Conservation (phyloP, 2,797 vertebrate species). For the Varecia variegata region DNA sequence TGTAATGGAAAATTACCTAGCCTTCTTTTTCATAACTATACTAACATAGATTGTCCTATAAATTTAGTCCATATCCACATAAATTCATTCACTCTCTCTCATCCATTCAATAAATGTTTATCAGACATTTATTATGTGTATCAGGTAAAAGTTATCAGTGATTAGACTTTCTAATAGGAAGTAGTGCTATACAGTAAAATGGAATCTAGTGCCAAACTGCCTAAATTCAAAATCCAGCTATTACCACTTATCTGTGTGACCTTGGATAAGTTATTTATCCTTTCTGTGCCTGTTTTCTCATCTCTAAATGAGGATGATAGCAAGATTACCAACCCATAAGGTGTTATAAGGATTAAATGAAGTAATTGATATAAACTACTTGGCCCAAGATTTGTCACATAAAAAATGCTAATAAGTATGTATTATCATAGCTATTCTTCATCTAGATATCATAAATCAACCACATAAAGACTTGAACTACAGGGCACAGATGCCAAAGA, state of each 20-base stretch:
- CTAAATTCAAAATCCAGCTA: not conserved
- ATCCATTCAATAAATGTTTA: not conserved
- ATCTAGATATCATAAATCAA: not conserved
- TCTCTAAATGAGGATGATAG: not conserved
- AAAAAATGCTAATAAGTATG: not conserved
- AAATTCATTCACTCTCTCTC: not conserved
- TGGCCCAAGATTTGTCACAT: not conserved
- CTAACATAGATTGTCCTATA: not conserved
- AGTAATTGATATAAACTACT: not conserved
- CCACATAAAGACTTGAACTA: not conserved
- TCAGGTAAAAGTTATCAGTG: not conserved
- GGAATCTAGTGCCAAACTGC: not conserved
- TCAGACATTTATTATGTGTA: not conserved
- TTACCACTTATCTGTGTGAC: not conserved
- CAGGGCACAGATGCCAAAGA: not conserved
- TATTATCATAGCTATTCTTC: not conserved
- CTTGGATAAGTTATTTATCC: not conserved
- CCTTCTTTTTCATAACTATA: not conserved
- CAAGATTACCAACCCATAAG: not conserved
- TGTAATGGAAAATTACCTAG: not conserved
- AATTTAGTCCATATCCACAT: not conserved
- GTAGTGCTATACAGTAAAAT: not conserved
- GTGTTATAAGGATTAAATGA: not conserved
- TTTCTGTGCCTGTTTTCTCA: not conserved
- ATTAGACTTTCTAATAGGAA: not conserved